These are phyloP conservation scores for Platygyra sinensis DNA, from an alignment of 64 coral and sea anemone species.

Conservation along the genomic window DNA sequence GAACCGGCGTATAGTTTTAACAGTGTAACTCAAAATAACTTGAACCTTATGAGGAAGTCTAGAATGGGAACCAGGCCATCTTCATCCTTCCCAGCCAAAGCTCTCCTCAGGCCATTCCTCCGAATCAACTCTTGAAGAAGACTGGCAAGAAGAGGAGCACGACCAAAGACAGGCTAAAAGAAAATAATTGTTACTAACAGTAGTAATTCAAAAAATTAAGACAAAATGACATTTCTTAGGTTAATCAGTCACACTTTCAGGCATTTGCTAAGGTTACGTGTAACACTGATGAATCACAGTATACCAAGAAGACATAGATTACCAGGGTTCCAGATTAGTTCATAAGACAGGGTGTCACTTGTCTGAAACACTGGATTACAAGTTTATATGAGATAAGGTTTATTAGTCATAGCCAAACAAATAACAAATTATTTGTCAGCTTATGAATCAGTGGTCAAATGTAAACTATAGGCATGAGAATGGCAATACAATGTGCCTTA, in stretches of 20 bases:
- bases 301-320: too few relatives aligned
- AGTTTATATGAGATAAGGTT: too few relatives aligned
- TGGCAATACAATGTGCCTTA: too few relatives aligned
- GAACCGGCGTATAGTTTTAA: not conserved
- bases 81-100: constrained; percentile 90
- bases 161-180: constrained; percentile 40
- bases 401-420: too few relatives aligned
- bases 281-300: too few relatives aligned
- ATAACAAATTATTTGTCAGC: too few relatives aligned
- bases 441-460: too few relatives aligned
- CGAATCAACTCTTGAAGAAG: constrained; percentile 88
- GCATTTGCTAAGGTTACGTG: too few relatives aligned
- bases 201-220: not conserved
- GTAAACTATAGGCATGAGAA: too few relatives aligned
- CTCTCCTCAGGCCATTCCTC: constrained; percentile 81
- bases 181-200: not conserved
- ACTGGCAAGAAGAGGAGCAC: constrained; percentile 65
- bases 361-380: too few relatives aligned
- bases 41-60: constrained; percentile 81
- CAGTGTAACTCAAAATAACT: not conserved
- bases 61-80: constrained; percentile 75
- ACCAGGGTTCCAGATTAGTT: too few relatives aligned
- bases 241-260: not conserved
- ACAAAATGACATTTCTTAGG: not conserved
- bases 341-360: too few relatives aligned